These are phyloP conservation scores for Danio jaintianensis DNA, from an alignment of 2,797 vertebrate species.

Conservation along the genomic window DNA sequence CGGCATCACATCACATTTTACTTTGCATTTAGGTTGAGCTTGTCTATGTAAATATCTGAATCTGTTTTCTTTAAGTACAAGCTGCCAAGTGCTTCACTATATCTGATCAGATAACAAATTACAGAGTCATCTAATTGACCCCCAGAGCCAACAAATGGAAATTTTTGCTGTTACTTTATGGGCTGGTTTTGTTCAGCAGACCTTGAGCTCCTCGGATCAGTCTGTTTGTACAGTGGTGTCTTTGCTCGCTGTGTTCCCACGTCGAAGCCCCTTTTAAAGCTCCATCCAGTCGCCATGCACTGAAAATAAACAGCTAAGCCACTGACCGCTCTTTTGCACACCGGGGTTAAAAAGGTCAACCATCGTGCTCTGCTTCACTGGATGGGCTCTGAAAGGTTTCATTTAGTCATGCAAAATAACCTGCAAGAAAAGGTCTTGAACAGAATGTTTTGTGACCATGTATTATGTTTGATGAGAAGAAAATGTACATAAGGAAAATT, in stretches of 20 bases:
- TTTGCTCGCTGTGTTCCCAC: slow-evolving; percentile 56
- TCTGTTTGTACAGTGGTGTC: slow-evolving; percentile 68
- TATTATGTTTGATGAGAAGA: slow-evolving; percentile 1
- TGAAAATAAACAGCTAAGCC: slow-evolving; percentile 66
- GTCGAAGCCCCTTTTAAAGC: slow-evolving; percentile 60
- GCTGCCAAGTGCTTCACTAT: not conserved
- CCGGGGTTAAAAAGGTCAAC: slow-evolving; percentile 44
- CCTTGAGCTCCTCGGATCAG: slow-evolving; percentile 13
- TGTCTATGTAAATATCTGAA: not conserved
- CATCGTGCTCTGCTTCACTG: slow-evolving; percentile 57
- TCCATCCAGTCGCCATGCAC: slow-evolving; percentile 57
- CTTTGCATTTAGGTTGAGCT: not conserved
- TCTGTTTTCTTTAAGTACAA: not conserved
- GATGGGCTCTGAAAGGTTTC: slow-evolving; percentile 42
- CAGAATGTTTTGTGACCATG: not conserved
- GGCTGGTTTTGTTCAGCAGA: slow-evolving; percentile 65
- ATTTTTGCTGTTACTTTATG: slow-evolving; percentile 31
- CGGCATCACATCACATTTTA: not conserved
- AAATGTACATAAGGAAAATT: not conserved
- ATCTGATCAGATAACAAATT: slow-evolving; percentile 30
- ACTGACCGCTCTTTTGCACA: slow-evolving; percentile 60
- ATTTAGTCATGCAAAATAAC: slow-evolving; percentile 49
- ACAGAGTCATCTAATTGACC: not conserved
- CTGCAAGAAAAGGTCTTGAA: not conserved
- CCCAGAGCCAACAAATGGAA: not conserved